Conservation (phyloP, 2,888 invertebrate genomes). For the Callyntrura guangdongensis region DNA sequence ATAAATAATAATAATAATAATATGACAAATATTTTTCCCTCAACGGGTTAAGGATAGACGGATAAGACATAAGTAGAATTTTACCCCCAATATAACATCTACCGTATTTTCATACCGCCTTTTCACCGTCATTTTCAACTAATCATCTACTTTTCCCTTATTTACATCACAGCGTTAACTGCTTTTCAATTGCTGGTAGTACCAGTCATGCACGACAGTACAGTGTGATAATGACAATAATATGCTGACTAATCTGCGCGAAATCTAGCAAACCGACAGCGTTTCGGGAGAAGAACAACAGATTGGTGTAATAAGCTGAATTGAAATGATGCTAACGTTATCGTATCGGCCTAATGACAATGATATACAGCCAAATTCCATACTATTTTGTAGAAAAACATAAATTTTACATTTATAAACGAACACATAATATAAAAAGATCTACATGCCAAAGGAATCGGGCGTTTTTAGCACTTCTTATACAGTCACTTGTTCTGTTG, state of each 20-base stretch:
- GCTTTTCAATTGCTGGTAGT: slow-evolving; percentile 5
- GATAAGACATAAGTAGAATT: no score
- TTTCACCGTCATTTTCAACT: neutral
- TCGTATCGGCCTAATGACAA: neutral
- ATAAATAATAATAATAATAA: no score
- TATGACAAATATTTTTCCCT: no score
- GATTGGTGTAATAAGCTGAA: slow-evolving; percentile 39
- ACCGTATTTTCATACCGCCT: neutral
- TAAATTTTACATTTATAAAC: neutral
- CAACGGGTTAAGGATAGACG: no score
- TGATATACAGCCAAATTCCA: no score
- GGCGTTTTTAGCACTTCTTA: no score
- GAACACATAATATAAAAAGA: no score
- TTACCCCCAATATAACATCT: no score
- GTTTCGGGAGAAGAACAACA: slow-evolving; percentile 9
- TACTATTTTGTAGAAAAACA: neutral
- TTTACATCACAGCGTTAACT: neutral
- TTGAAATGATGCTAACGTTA: slow-evolving; percentile 12
- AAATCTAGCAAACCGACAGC: slow-evolving; percentile 33
- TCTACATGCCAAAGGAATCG: no score
- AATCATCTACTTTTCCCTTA: neutral
- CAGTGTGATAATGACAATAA: slow-evolving; percentile 2
- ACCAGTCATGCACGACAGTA: neutral
- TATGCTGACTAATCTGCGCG: neutral
- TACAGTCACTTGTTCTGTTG: no score